These are phyloP conservation scores for Octonoba sinensis DNA, from an alignment of 2,888 invertebrate genomes.

Conservation along the genomic window DNA sequence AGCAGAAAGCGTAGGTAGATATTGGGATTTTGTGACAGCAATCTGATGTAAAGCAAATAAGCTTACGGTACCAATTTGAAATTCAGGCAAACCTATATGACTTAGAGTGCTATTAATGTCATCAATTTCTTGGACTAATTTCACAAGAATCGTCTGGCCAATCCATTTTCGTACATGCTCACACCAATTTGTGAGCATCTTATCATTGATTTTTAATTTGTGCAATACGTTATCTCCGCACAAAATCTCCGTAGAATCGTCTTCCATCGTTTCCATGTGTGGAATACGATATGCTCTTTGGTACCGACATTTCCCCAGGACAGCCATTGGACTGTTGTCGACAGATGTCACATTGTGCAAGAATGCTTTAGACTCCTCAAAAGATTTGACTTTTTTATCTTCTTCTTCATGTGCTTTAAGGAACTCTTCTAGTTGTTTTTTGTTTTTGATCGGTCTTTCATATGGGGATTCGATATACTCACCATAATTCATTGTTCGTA, in stretches of 20 bases:
- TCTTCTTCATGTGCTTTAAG: constrained; percentile 56
- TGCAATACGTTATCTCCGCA: constrained; percentile 67
- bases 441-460: constrained; percentile 39
- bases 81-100: constrained; percentile 76
- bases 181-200: constrained; percentile 82
- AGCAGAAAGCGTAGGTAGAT: constrained; percentile 76
- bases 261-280: constrained; percentile 45
- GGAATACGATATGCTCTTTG: constrained; percentile 58
- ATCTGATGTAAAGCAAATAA: constrained; percentile 82
- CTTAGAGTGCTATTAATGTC: constrained; percentile 80
- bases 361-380: constrained; percentile 42
- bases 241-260: constrained; percentile 55
- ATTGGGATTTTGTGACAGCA: constrained; percentile 75
- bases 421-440: constrained; percentile 54
- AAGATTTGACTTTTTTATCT: constrained; percentile 52
- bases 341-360: constrained; percentile 29
- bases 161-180: constrained; percentile 83
- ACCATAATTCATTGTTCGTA: constrained; percentile 25
- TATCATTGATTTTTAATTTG: constrained; percentile 78
- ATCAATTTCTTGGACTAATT: constrained; percentile 82
- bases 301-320: constrained; percentile 54
- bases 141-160: constrained; percentile 83
- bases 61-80: constrained; percentile 76
- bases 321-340: constrained; percentile 51
- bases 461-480: constrained; percentile 25